Evolutionary conservation across 1,140 invertebrate genomes (phyloP), one percentile per base, ranked within the genome.

Genomic region (Riptortus pedestris): DNA sequence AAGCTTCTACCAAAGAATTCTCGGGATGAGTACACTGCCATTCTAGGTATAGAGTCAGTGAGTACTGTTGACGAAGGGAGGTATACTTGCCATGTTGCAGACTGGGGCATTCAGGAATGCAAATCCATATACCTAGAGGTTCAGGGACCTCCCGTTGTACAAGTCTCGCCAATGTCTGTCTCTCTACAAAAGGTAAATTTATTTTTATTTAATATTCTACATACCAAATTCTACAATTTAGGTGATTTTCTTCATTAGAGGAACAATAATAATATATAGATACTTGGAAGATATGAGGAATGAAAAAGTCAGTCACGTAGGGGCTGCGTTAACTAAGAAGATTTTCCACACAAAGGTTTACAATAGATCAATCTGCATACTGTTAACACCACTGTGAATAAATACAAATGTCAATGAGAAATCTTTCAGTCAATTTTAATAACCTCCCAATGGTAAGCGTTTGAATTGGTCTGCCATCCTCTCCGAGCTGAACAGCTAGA

Each of bases 101-200:
- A 88, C 68, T 83, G 81, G 73, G 84, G 81, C n/a, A 75, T 86
- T 14, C 80, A 88, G 62, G 82, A 88, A 64, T 90, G 88, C 71
- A 80, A 84, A 65, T 83, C 83, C 16, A 74, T 86, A 43, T 77
- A 81, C 28, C 74, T 90, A 14, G 79, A 83, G 57, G 80, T 91
- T 14, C 76, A 81, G 62, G 77, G 79, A 52, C 81, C 84, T 12
- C 86, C 87, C 1, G 76, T 82, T 64, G 81, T 90, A 26, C 81
- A 82, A 47, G 79, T 90, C 14, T 78, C 83, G 59, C 87, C 88
- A 0, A 84, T 85, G 71, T 86, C 84, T 61, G 78, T 84, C 0
- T 89, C 86, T 14, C 78, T 88, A 45, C 79, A 81, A 68, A 86
- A 85, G 79, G 84, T 86, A 72, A 70, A 48, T 63, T 26, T 22